Conservation (phyloP, 2,888 invertebrate genomes). For the Cynaeus angustus region DNA sequence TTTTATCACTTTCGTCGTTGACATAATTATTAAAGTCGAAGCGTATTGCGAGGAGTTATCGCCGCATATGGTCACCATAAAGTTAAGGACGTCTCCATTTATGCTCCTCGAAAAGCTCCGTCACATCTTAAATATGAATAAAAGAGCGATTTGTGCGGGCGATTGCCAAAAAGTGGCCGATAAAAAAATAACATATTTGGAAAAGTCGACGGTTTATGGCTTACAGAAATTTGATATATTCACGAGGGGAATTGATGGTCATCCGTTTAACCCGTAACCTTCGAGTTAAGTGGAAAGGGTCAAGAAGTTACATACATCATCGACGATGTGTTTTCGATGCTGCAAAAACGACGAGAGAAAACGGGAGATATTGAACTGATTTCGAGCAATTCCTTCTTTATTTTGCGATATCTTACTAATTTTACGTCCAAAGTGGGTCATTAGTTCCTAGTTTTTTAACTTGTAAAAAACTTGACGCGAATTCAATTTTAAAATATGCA, state of each 20-base stretch:
- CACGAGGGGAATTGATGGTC: slow-evolving; percentile 34
- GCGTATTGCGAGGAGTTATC: not conserved
- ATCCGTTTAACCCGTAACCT: slow-evolving; percentile 37
- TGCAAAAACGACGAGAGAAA: too few relatives aligned
- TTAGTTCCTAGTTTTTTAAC: too few relatives aligned
- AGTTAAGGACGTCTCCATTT: slow-evolving; percentile 10
- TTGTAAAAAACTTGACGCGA: too few relatives aligned
- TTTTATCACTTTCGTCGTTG: too few relatives aligned
- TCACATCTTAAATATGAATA: slow-evolving; percentile 34
- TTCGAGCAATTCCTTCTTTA: too few relatives aligned
- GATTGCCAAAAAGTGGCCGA: slow-evolving; percentile 31
- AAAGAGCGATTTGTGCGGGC: slow-evolving; percentile 12
- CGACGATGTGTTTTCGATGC: not conserved
- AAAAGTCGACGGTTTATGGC: not conserved
- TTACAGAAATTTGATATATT: slow-evolving; percentile 25
- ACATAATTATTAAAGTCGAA: not conserved
- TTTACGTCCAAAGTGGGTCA: too few relatives aligned
- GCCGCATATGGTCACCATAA: slow-evolving; percentile 13
- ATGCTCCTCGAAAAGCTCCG: slow-evolving; percentile 4
- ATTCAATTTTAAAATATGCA: too few relatives aligned
- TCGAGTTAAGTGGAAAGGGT: slow-evolving; percentile 6
- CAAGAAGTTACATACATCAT: slow-evolving; percentile 33
- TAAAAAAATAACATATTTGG: slow-evolving; percentile 18
- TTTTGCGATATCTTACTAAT: too few relatives aligned
- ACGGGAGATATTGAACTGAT: too few relatives aligned